Evolutionary conservation across 1,140 invertebrate species (phyloP).

Genomic region (Zaprionus davidi): DNA sequence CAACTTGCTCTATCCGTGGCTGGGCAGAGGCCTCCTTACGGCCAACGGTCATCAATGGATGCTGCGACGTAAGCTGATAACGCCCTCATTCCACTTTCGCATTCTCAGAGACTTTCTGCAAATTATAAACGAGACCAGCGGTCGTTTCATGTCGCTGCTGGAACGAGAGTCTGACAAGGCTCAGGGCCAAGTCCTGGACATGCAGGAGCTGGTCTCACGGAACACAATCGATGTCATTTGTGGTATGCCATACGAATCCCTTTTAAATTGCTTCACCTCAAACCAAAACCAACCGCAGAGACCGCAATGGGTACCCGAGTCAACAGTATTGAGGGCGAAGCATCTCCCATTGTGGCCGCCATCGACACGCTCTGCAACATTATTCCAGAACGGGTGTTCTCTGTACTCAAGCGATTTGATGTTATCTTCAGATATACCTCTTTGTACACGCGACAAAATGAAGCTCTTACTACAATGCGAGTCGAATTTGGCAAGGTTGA

Average conservation of each 20-base stretch:
- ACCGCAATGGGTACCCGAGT: constrained; percentile 62
- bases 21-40: constrained; percentile 82
- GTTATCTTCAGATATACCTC: constrained; percentile 30
- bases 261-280: not conserved
- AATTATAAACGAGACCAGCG: constrained; percentile 88
- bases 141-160: constrained; percentile 86
- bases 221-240: constrained; percentile 63
- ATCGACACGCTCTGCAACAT: constrained; percentile 44
- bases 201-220: constrained; percentile 43
- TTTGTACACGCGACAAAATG: constrained; percentile 27
- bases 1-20: constrained; percentile 80
- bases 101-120: constrained; percentile 90
- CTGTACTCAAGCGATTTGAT: constrained; percentile 44
- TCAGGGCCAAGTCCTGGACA: constrained; percentile 40
- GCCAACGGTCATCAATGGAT: constrained; percentile 62
- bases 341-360: constrained; percentile 48
- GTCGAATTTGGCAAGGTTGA: constrained; percentile 41
- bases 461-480: constrained; percentile 30
- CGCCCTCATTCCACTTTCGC: constrained; percentile 93
- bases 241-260: constrained; percentile 20
- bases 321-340: constrained; percentile 58
- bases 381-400: constrained; percentile 35
- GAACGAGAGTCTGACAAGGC: constrained; percentile 12
- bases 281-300: constrained; percentile 30
- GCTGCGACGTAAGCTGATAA: constrained; percentile 84